A percentile compares a stretch with the other conserved stretches of the same genome.
phyloP scores from a whole-genome alignment of 2,797 vertebrate species.

The Lagocephalus sceleratus region DNA sequence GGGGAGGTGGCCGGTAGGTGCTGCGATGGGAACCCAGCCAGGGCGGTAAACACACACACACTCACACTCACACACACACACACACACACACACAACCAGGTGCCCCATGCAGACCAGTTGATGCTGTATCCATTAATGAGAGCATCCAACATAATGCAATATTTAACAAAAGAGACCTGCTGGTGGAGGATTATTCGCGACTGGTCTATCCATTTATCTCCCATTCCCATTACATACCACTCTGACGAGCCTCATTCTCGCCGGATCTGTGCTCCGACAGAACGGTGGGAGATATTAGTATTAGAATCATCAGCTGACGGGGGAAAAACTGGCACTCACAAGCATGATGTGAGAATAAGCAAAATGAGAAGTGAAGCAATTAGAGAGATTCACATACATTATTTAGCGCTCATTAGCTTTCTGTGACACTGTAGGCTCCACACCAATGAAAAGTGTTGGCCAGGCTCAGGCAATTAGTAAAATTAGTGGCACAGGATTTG shows the following conservation, averaged over 20 bases:
- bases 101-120: conserved; percentile 48
- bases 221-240: too few relatives aligned
- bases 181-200: conserved; percentile 29
- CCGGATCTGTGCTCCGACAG: conserved; percentile 49
- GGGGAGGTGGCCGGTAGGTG: conserved; percentile 57
- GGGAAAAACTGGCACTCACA: conserved; percentile 65
- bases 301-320: conserved; percentile 61
- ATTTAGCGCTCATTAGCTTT: conserved; percentile 86
- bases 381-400: conserved; percentile 84
- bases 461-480: conserved; percentile 83
- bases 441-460: conserved; percentile 82
- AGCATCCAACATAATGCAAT: conserved; percentile 57
- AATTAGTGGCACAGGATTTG: conserved; percentile 85
- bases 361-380: conserved; percentile 85
- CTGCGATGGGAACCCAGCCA: conserved; percentile 62
- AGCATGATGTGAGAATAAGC: conserved; percentile 78
- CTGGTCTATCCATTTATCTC: too few relatives aligned
- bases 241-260: conserved; percentile 33
- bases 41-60: conserved; percentile 34
- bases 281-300: conserved; percentile 60
- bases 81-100: background rate
- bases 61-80: conserved; percentile 11
- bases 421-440: conserved; percentile 78
- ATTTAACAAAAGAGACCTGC: conserved; percentile 50
- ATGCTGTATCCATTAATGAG: conserved; percentile 61